These are phyloP conservation scores for Lutraria lutraria DNA, from an alignment of 2,888 invertebrate genomes.

Conservation along the genomic window DNA sequence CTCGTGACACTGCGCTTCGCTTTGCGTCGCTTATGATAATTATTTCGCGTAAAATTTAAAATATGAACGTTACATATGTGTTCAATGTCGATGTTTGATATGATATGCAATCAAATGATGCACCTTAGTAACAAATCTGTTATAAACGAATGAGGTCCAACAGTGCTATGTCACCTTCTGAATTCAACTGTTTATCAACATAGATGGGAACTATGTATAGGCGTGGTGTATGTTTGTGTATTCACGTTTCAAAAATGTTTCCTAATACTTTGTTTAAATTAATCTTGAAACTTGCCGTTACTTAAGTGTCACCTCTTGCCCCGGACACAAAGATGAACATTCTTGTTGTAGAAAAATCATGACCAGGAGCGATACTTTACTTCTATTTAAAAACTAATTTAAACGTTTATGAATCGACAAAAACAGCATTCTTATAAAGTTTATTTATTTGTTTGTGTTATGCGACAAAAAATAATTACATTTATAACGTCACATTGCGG, in stretches of 20 bases:
- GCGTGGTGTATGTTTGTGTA: background rate
- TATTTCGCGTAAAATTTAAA: no score
- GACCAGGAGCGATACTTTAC: background rate
- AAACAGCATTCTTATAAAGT: background rate
- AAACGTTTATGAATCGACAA: background rate
- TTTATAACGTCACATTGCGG: background rate
- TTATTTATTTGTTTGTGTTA: slow-evolving; percentile 5
- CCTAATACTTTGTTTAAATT: background rate
- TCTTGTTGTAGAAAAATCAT: slow-evolving; percentile 5
- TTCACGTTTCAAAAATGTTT: background rate
- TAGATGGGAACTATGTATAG: no score
- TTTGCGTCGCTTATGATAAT: no score
- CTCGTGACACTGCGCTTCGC: no score
- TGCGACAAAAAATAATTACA: background rate
- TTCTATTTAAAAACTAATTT: background rate
- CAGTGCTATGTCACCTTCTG: no score
- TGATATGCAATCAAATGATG: no score
- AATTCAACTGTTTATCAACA: no score
- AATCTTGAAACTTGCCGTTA: background rate
- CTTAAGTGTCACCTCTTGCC: background rate
- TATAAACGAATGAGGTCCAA: no score
- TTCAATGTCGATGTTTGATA: no score
- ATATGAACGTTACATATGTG: no score
- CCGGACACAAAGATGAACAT: background rate
- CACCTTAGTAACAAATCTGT: no score